These are phyloP conservation scores for Apostichopus parvimensis DNA, from an alignment of 35 echinoderm and acorn worm species.

Conservation along the genomic window DNA sequence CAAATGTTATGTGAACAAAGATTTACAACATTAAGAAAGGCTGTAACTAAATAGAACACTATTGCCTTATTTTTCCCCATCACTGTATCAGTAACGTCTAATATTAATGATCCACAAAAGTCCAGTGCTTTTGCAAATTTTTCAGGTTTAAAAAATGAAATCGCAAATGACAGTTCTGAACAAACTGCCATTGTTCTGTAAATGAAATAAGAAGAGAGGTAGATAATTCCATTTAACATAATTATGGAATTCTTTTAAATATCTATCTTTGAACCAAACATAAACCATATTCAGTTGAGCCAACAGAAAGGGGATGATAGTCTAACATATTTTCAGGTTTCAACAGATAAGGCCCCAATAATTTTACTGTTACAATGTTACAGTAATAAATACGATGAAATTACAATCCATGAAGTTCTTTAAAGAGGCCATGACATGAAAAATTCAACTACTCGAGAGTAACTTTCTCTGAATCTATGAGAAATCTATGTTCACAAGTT, in stretches of 20 bases:
- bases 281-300: conserved; percentile 19
- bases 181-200: background rate
- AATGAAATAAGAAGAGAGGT: background rate
- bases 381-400: background rate
- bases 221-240: background rate
- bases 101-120: too few species aligned
- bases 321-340: too few species aligned
- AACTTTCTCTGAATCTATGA: too few species aligned
- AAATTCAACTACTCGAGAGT: too few species aligned
- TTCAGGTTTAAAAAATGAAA: background rate
- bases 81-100: conserved; percentile 19
- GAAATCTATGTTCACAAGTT: too few species aligned
- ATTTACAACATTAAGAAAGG: background rate
- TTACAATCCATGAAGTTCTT: conserved; percentile 6
- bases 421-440: too few species aligned
- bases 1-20: conserved; percentile 5
- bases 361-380: background rate
- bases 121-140: background rate
- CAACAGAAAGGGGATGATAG: background rate
- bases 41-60: too few species aligned
- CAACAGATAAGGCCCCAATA: background rate
- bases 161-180: background rate
- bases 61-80: background rate
- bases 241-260: background rate
- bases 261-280: conserved; percentile 13